Percentiles rank a stretch among this genome's conserved stretches.
Evolutionary conservation across 2,888 invertebrate species (phyloP).

Genomic region (Chesias legatella): DNA sequence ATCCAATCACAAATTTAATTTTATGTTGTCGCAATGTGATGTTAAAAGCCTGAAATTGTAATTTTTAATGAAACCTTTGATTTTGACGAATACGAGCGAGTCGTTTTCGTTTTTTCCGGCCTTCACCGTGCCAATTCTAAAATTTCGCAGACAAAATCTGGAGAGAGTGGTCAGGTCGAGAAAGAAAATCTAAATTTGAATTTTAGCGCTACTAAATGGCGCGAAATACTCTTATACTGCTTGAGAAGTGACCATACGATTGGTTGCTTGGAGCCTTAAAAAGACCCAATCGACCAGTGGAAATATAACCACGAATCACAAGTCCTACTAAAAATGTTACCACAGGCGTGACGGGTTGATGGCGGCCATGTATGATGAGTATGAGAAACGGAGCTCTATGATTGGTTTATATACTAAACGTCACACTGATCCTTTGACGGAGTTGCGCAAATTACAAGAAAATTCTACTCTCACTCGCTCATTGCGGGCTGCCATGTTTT

Average conservation of each 20-base stretch:
- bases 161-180: too few relatives aligned
- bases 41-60: too few relatives aligned
- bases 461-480: conserved; percentile 67
- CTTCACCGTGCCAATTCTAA: too few relatives aligned
- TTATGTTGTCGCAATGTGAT: too few relatives aligned
- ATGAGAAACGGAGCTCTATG: conserved; percentile 46
- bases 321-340: conserved; percentile 39
- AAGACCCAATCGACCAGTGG: conserved; percentile 47
- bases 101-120: too few relatives aligned
- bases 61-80: too few relatives aligned
- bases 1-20: too few relatives aligned
- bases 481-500: conserved; percentile 87
- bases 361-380: conserved; percentile 64
- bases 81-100: too few relatives aligned
- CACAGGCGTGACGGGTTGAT: conserved; percentile 33
- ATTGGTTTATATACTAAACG: conserved; percentile 66
- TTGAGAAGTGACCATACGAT: conserved; percentile 33
- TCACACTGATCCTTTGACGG: conserved; percentile 69
- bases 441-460: conserved; percentile 74
- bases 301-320: conserved; percentile 52
- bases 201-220: conserved; percentile 43
- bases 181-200: conserved; percentile 32
- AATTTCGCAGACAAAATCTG: too few relatives aligned
- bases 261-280: conserved; percentile 35
- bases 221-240: conserved; percentile 46